Conservation (phyloP, 2,888 invertebrate species). For the Nomada ferruginata region DNA sequence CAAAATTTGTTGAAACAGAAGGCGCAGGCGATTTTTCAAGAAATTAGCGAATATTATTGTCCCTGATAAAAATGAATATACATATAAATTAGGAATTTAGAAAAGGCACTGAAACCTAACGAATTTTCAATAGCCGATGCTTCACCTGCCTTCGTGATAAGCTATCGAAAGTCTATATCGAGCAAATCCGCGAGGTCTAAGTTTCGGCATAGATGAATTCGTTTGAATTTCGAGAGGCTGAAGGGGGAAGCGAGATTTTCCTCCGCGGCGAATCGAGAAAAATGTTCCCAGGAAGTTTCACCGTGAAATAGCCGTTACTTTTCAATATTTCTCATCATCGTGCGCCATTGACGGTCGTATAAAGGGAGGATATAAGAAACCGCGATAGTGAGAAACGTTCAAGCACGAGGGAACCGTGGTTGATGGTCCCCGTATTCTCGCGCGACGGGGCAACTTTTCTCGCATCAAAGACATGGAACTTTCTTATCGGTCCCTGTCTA, state of each 20-base stretch:
- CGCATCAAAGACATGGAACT: conserved; percentile 20
- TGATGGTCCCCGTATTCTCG: conserved; percentile 41
- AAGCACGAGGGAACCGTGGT: conserved; percentile 22
- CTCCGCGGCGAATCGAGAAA: conserved; percentile 10
- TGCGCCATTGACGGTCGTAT: conserved; percentile 26
- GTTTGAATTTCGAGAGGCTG: not conserved
- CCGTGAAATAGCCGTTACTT: conserved; percentile 55
- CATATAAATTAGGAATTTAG: no score
- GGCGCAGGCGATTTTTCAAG: no score
- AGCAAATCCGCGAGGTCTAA: no score
- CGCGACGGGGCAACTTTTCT: conserved; percentile 50
- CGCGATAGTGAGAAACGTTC: conserved; percentile 53
- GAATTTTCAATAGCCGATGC: no score
- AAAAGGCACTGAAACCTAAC: no score
- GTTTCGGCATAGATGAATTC: not conserved
- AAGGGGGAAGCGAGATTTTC: not conserved
- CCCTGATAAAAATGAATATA: no score
- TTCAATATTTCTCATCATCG: conserved; percentile 63
- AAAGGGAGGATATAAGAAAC: conserved; percentile 41
- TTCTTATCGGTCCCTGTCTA: conserved; percentile 30
- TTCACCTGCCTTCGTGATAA: no score
- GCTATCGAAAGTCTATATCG: no score
- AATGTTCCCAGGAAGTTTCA: conserved; percentile 18
- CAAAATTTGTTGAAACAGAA: no score
- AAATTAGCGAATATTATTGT: no score